Evolutionary conservation across 2,888 invertebrate genomes (phyloP), one percentile per base, ranked within the genome.

Genomic region (Eristalis intricaria): DNA sequence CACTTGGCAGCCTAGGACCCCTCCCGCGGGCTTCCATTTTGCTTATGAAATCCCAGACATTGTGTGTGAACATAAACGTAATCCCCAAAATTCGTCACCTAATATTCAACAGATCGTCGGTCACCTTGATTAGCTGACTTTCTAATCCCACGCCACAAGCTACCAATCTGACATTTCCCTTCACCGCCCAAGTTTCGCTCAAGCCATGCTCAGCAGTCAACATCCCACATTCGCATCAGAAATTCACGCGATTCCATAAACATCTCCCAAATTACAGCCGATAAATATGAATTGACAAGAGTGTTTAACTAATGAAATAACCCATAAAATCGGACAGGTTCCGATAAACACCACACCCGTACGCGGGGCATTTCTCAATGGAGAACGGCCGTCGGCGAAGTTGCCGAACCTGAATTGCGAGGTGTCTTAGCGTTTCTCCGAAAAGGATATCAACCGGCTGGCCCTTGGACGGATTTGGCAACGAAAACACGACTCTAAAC

Each of bases 271-370:
- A 50, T 19, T 19, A 19, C 40, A 7, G 13, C 13, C 38, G 60
- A 60, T 60, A 22, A 60, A 70, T 35, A 60, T 60, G 40, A 71
- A 32, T 61, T 71, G 26, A 38, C 60, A 40, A 71, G 15, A 38
- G 5, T 22, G 38, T 32, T 56, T 40, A 60, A 40, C 40, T 61
- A 61, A 71, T 71, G 60, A 71, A 61, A 38, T 26, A 5, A 10
- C 60, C 40, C 23, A 71, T 61, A 40, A 38, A 38, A 23, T 23
- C 22, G 32, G 43, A 15, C 66, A 13, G 66, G 26, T 43, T 66
- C 43, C 8, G 32, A 66, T 71, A 26, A 61, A 10, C 40, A 10
- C 40, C 60, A 40, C 71, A 61, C 61, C 71, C 71, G 38, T n/a
- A n/a, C 15, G 60, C 50, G 50, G 50, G 19, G 19, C 5, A 50